Conservation (phyloP, 30 jellyfish, hydroid and myxozoan genomes). For the Aurelia sp. region DNA sequence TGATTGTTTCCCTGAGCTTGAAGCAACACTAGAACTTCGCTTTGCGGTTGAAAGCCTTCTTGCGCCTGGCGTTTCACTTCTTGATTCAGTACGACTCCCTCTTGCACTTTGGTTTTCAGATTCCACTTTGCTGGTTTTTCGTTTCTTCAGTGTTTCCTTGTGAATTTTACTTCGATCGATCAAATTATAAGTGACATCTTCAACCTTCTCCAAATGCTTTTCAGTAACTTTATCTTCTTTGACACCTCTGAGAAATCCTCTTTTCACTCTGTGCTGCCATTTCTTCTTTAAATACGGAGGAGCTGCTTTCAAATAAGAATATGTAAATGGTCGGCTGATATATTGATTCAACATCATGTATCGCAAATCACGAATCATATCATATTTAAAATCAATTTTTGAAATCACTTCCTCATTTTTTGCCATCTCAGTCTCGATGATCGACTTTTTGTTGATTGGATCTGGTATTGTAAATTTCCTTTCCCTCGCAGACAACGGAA, state of each 20-base stretch:
- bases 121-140: neutral
- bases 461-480: constrained; percentile 40
- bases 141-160: constrained; percentile 43
- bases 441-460: constrained; percentile 43
- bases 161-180: constrained; percentile 61
- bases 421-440: constrained; percentile 30
- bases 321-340: constrained; percentile 61
- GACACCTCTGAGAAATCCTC: constrained; percentile 75
- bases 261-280: constrained; percentile 68
- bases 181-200: constrained; percentile 37
- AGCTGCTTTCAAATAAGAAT: constrained; percentile 56
- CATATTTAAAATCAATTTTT: constrained; percentile 49
- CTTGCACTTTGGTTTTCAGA: too few species aligned
- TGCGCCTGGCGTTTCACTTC: constrained; percentile 1
- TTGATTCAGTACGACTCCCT: neutral
- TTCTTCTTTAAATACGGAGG: constrained; percentile 77
- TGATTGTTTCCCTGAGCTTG: neutral
- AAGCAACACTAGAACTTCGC: neutral
- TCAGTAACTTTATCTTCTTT: constrained; percentile 65
- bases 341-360: constrained; percentile 53
- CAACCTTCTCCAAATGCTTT: constrained; percentile 62
- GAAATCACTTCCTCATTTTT: constrained; percentile 38
- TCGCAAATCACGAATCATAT: constrained; percentile 68
- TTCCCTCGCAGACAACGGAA: constrained; percentile 42
- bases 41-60: constrained; percentile 15